Evolutionary conservation across 2,888 invertebrate species (phyloP).

Genomic region (Scaptomyza tumidula): DNA sequence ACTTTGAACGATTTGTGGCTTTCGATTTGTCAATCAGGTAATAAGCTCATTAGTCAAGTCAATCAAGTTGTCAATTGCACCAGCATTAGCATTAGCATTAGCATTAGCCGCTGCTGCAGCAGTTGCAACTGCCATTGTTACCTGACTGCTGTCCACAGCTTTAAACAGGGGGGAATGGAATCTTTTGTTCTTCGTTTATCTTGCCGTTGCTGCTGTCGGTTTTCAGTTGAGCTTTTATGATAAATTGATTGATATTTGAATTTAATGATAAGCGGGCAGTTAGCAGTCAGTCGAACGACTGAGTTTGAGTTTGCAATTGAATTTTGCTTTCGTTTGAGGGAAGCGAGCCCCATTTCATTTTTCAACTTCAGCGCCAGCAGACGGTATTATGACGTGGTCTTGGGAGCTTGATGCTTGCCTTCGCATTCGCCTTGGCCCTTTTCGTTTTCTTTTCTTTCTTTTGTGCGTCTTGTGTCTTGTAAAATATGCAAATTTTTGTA

Average conservation of each 20-base stretch:
- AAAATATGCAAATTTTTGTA: constrained; percentile 60
- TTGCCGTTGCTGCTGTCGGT: constrained; percentile 5
- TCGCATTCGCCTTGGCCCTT: not conserved
- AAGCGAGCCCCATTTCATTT: constrained; percentile 55
- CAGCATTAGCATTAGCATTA: constrained; percentile 36
- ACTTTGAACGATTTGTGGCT: too few relatives aligned
- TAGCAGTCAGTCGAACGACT: constrained; percentile 37
- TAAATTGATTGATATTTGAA: constrained; percentile 80
- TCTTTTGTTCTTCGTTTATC: not conserved
- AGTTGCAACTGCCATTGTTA: constrained; percentile 17
- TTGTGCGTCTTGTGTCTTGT: constrained; percentile 49
- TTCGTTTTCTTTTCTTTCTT: not conserved
- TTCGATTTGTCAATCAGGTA: constrained; percentile 9
- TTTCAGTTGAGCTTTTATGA: constrained; percentile 57
- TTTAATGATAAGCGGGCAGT: constrained; percentile 70
- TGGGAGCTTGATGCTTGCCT: constrained; percentile 9
- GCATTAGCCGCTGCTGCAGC: constrained; percentile 25
- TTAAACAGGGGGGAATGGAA: not conserved
- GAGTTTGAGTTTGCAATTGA: constrained; percentile 67
- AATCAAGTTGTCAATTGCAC: constrained; percentile 40
- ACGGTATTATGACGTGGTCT: constrained; percentile 24
- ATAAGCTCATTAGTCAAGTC: constrained; percentile 44
- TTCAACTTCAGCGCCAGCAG: constrained; percentile 63
- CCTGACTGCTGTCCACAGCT: constrained; percentile 22
- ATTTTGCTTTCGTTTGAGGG: constrained; percentile 51